Base-by-base conservation (phyloP, 2,888 invertebrate genomes). In the Autographa pulchrina region DNA sequence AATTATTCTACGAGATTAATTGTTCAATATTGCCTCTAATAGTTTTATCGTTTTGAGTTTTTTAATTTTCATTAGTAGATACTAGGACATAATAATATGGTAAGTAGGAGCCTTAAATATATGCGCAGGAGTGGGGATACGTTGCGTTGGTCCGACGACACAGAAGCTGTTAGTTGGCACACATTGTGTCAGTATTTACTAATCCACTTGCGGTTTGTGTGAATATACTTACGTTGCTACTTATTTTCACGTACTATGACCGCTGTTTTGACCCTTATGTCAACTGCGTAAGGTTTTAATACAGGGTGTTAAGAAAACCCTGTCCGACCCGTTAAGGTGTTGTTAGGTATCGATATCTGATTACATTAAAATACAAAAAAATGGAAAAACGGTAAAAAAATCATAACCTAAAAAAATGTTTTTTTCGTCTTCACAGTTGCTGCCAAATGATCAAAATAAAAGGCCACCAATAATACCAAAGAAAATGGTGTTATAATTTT, bases 101-200 rank as follows among this genome's bases (percentile, higher is more conserved):
- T 56, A 20, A 66, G 64, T 66, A 61, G 20, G 83, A 71, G 81
- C 81, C 81, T 81, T 81, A 83, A 81, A 66, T 65, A 43, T 9
- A 2, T 31, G 0, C 18, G 11, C 31, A 52, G 70, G 59, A 35
- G 81, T 65, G 78, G 83, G 81, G 81, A 70, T 78, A 25, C 43
- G 52, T 43, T 64, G 60, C 75, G 68, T 67, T 70, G 73, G 68
- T 66, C 58, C 20, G 16, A 18, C 48, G 48, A 56, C 54, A 54
- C 63, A 71, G 78, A 69, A 68, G 68, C 56, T 77, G 48, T 48
- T 54, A 54, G 54, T 56, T 67, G 69, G 68, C 68, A 70, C 63
- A 74, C 77, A 65, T 58, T 20, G 48, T 68, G 62, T 35, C 62
- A 38, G 38, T 72, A 65, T 76, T 81, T 78, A 76, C 68, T 67